A percentile compares a stretch with the other conserved stretches of the same genome.
Conservation (phyloP, 2,113 vertebrate genomes). For the Sylvilagus bachmani region DNA sequence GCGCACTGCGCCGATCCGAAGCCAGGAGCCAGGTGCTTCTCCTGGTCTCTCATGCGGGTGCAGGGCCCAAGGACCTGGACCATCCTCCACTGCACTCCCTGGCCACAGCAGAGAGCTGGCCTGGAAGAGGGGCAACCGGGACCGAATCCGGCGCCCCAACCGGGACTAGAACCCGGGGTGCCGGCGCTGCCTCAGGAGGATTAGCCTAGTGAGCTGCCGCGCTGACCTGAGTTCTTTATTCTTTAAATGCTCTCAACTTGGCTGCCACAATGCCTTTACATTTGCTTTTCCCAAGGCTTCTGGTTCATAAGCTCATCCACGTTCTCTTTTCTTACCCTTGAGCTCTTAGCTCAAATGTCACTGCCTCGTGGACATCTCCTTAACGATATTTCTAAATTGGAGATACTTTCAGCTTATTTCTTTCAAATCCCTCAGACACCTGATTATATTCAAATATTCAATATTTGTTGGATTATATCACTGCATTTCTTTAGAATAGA, state of each 20-base stretch:
- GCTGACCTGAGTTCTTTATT: background rate
- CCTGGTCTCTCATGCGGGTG: no score
- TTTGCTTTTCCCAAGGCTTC: accelerated
- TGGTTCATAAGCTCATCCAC: background rate
- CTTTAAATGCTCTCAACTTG: background rate
- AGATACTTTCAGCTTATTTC: background rate
- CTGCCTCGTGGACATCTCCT: background rate
- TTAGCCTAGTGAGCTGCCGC: no score
- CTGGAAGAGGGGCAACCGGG: no score
- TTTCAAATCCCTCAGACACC: background rate
- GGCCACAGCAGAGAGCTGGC: no score
- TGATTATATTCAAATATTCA: background rate
- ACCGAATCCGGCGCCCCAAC: no score
- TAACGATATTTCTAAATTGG: background rate
- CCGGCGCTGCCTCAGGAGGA: no score
- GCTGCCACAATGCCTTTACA: background rate
- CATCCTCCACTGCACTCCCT: no score
- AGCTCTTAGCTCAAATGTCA: background rate
- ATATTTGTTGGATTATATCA: background rate
- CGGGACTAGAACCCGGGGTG: no score
- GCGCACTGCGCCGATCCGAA: no score
- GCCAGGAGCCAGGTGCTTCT: no score
- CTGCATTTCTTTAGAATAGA: background rate
- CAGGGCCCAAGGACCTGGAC: no score
- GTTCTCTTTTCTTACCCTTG: background rate